A percentile compares a stretch with the other conserved stretches of the same genome.
Conservation (phyloP, 2,797 vertebrate genomes). For the Acanthis flammea region DNA sequence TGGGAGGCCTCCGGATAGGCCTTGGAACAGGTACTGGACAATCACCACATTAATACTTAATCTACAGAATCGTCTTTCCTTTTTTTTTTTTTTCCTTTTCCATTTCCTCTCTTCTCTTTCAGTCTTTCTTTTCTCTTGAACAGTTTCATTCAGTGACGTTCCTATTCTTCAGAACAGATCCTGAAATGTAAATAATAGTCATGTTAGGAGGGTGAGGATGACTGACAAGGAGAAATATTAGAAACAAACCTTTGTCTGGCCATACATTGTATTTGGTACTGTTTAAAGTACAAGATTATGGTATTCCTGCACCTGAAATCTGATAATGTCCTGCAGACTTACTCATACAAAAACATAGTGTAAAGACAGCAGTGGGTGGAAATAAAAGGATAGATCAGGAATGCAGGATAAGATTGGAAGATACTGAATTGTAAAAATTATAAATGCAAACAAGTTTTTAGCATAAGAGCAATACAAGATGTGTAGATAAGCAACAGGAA, state of each 20-base stretch:
- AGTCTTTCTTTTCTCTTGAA: neutral
- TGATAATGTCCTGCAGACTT: neutral
- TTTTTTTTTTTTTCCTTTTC: neutral
- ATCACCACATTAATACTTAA: neutral
- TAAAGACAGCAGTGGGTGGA: neutral
- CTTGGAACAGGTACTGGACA: conserved; percentile 84
- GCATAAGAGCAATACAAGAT: neutral
- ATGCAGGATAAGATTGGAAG: neutral
- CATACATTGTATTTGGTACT: neutral
- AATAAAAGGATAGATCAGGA: neutral
- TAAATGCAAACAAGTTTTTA: neutral
- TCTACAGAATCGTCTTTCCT: neutral
- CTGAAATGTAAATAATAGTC: neutral
- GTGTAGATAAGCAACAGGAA: neutral
- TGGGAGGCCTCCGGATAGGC: conserved; percentile 90
- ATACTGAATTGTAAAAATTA: neutral
- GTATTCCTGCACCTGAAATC: neutral
- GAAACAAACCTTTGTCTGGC: neutral
- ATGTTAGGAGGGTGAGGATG: neutral
- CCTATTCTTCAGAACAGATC: neutral
- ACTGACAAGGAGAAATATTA: neutral
- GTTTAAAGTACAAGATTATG: neutral
- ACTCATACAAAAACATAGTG: neutral
- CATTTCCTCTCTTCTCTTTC: neutral
- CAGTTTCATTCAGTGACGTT: neutral